These are phyloP conservation scores for Rhinolophus ferrumequinum DNA, from an alignment of 2,113 vertebrate species.

Conservation along the genomic window DNA sequence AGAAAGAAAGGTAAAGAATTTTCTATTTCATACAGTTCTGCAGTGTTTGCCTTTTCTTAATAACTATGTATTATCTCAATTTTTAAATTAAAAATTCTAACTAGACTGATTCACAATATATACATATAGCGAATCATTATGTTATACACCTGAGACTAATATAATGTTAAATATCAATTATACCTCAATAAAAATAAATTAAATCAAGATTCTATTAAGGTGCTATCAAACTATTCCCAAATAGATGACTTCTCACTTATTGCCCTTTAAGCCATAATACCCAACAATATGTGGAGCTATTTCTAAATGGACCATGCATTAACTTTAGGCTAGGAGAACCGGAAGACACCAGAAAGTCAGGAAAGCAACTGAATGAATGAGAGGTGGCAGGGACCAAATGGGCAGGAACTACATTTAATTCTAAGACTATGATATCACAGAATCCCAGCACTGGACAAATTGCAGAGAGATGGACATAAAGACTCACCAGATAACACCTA, in stretches of 20 bases:
- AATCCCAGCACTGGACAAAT: background rate
- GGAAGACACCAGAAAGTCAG: background rate
- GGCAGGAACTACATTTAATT: background rate
- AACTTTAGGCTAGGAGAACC: background rate
- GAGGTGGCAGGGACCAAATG: fast-evolving
- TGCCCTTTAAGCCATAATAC: background rate
- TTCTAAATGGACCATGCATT: constrained; percentile 29
- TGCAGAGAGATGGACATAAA: background rate
- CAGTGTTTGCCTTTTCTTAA: background rate
- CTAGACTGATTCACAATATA: background rate
- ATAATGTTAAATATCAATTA: background rate
- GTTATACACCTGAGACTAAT: background rate
- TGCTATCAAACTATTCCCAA: constrained; percentile 18
- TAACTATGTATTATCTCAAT: background rate
- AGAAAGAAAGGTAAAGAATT: background rate
- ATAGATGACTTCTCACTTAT: constrained; percentile 7
- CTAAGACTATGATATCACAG: background rate
- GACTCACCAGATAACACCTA: constrained; percentile 90
- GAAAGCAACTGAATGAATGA: background rate
- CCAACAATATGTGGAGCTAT: background rate
- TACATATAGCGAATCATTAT: background rate
- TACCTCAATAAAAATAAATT: background rate
- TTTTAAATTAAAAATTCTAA: background rate
- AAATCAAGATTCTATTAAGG: constrained; percentile 46
- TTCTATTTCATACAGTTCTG: background rate